Evolutionary conservation across 30 jellyfish, hydroid and myxozoan species (phyloP), one percentile per base, ranked within the genome.

Genomic region (Hydractinia echinata): DNA sequence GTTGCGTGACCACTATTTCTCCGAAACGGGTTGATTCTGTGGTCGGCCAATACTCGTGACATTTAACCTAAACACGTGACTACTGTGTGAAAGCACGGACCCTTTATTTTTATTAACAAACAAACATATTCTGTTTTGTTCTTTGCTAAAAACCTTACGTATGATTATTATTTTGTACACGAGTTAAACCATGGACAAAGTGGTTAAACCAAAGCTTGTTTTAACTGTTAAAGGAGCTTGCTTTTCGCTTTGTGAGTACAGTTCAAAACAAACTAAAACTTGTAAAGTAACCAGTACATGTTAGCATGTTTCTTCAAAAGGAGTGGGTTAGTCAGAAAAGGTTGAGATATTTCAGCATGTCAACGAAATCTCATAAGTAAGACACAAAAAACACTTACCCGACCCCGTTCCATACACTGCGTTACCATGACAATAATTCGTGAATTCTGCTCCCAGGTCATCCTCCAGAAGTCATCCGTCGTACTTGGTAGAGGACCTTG

Each of bases 401-500:
- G 84, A 54, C 86, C 88, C 53, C 95, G 54, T 76, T 92, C 99
- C 81, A 79, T 67, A 76, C 87, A 87, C 58, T 92, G 99, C 8
- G 99, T 92, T 15, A 88, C 94, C 99, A 92, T 92, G 90, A 92
- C 96, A 84, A 92, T 84, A 49, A 74, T 72, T 50, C 76, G 81
- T 4, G 95, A 76, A 81, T 92, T 83, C 69, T 92, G 99, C 71
- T 92, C 99, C 99, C 99, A 92, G 16, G 81, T 73, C 98, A 92
- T 92, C 48, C 95, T 79, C 98, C 98, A 92, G 68, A 92, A 92
- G 76, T 92, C 96, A 66, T 92, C 99, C 7, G 99, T 87, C 54
- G 99, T 92, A 61, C 99, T 91, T 14, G 99, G 99, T 39, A 92
- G 82, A 44, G 99, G 99, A 10, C 99, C 99, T 72, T 92, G 99